Conservation (phyloP, 2,888 invertebrate species). For the Ochropacha duplaris region DNA sequence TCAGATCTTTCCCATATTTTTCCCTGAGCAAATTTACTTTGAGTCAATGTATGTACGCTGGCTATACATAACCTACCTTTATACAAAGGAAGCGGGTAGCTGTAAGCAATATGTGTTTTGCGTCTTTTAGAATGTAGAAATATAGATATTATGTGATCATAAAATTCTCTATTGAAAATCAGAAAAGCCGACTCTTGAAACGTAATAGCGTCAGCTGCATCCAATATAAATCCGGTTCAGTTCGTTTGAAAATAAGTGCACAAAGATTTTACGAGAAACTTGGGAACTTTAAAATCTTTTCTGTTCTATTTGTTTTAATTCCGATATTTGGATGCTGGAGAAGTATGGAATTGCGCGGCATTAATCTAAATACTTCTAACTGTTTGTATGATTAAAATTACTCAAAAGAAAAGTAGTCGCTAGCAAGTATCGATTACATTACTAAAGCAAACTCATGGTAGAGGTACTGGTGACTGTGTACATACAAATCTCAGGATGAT, state of each 20-base stretch:
- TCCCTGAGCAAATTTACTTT: neutral
- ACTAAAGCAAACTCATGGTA: too few relatives aligned
- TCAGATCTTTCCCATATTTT: neutral
- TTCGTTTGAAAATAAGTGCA: conserved; percentile 19
- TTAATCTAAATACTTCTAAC: neutral
- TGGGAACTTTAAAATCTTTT: neutral
- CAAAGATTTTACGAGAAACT: neutral
- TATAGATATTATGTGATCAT: conserved; percentile 16
- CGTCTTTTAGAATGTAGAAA: neutral
- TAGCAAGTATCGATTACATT: too few relatives aligned
- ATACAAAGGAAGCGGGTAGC: neutral
- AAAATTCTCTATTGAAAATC: conserved; percentile 22
- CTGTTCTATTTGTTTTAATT: neutral
- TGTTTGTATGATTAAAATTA: neutral
- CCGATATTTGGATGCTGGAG: neutral
- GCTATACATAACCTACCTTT: neutral
- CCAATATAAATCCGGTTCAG: conserved; percentile 26
- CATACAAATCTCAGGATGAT: too few relatives aligned
- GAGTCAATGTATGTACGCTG: neutral
- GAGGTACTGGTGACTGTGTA: too few relatives aligned
- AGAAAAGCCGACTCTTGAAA: neutral
- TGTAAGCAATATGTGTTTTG: neutral
- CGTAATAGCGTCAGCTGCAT: conserved; percentile 31
- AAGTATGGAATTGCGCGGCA: neutral
- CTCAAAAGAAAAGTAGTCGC: neutral